Evolutionary conservation across 1,140 invertebrate species (phyloP).

Genomic region (Pseudomyrmex sp.): DNA sequence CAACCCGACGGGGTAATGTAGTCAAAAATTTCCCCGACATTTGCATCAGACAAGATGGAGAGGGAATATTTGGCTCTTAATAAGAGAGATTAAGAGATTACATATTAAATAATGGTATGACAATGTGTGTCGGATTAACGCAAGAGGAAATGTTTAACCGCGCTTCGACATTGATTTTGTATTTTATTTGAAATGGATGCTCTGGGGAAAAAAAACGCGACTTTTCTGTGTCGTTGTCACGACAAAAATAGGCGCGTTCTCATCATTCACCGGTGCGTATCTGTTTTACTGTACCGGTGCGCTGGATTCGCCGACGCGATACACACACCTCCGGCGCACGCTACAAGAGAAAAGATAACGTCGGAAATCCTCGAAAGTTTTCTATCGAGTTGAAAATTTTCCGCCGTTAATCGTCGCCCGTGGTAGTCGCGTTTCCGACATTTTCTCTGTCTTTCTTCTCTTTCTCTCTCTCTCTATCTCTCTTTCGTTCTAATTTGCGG

Average conservation of each 20-base stretch:
- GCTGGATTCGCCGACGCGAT: slow-evolving; percentile 9
- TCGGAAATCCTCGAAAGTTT: neutral
- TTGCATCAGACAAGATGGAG: neutral
- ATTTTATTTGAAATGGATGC: too few relatives aligned
- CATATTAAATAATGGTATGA: too few relatives aligned
- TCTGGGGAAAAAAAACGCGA: neutral
- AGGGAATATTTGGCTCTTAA: neutral
- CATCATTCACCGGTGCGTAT: neutral
- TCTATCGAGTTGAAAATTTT: slow-evolving; percentile 46
- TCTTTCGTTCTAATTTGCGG: neutral
- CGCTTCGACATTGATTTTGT: too few relatives aligned
- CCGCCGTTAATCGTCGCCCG: slow-evolving; percentile 42
- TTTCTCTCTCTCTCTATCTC: neutral
- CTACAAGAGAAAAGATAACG: slow-evolving; percentile 24
- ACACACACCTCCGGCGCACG: neutral
- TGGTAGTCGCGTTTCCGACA: slow-evolving; percentile 13
- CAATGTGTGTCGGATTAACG: too few relatives aligned
- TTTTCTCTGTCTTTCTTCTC: neutral
- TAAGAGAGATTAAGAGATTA: neutral
- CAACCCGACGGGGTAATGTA: too few relatives aligned
- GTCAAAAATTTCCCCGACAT: neutral
- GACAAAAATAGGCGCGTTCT: neutral
- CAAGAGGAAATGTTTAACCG: too few relatives aligned
- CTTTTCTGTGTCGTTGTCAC: neutral
- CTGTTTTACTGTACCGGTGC: neutral